Percentiles rank a stretch among this genome's conserved stretches.
These are phyloP conservation scores for Desmodus rotundus DNA, from an alignment of 2,113 vertebrate species.

Conservation along the genomic window DNA sequence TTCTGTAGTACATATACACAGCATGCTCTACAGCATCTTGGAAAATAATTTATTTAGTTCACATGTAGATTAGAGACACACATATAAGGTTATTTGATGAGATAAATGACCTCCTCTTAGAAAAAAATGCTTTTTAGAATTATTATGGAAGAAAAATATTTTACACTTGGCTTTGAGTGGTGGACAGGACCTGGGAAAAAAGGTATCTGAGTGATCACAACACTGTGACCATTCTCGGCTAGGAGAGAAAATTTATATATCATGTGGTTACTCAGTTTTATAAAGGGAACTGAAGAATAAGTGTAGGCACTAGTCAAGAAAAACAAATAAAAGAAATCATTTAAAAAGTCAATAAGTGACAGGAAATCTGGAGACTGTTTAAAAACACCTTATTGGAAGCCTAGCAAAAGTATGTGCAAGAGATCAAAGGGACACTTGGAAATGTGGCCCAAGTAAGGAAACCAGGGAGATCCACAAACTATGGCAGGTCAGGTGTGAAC, in stretches of 20 bases:
- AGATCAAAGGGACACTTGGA: conserved; percentile 73
- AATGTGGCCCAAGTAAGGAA: conserved; percentile 63
- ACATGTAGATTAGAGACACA: neutral
- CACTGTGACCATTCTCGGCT: conserved; percentile 45
- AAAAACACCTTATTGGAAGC: conserved; percentile 76
- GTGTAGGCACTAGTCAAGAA: conserved; percentile 66
- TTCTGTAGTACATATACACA: neutral
- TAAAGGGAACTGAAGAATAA: conserved; percentile 68
- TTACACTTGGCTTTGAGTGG: conserved; percentile 11
- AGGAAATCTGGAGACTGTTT: conserved; percentile 77
- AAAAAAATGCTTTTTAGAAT: conserved; percentile 53
- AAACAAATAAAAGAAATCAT: conserved; percentile 76
- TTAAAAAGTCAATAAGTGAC: conserved; percentile 75
- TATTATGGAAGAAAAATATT: conserved; percentile 49
- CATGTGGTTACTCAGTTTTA: conserved; percentile 62
- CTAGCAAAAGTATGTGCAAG: conserved; percentile 60
- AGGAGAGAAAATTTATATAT: conserved; percentile 59
- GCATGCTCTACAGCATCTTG: neutral
- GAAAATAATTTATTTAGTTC: conserved; percentile 16
- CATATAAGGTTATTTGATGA: neutral
- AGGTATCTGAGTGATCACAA: conserved; percentile 42
- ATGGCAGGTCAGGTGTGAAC: conserved; percentile 70
- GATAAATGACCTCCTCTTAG: conserved; percentile 25
- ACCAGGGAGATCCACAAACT: conserved; percentile 48
- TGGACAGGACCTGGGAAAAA: conserved; percentile 6